Evolutionary conservation across 2,888 invertebrate species (phyloP), one percentile per base, ranked within the genome.

Genomic region (Idaea aversata): DNA sequence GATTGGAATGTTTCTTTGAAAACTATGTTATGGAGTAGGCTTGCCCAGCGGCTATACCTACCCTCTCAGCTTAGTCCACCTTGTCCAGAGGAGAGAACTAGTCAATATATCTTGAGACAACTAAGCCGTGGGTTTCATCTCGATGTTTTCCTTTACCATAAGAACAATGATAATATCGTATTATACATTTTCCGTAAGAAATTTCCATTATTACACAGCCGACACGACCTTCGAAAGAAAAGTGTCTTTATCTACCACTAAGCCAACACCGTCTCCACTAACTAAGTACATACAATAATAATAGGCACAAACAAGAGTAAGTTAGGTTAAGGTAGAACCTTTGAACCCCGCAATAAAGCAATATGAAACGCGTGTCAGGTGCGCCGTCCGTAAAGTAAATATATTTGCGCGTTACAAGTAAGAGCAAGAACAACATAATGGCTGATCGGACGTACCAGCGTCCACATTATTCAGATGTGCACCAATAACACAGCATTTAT

Each of bases 381-480:
- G 63, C 65, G 65, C 70, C 66, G 63, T 16, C 59, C 78, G 78
- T 79, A 76, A 85, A 84, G 86, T 87, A 89, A 87, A 88, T 88
- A 88, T 90, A 85, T 88, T 88, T 88, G 86, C 84, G 84, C 81
- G 81, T 85, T 81, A 84, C 84, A 84, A 82, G 83, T 77, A 84
- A 83, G 64, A 63, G 61, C 47, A 67, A 78, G 77, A 75, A 25
- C 25, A 25, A 25, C 25, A 25, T 25, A 25, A 25, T 77, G 77
- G 77, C 81, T 85, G 81, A 78, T 81, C 80, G 82, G 84, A 77
- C 75, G 65, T n/a, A n/a, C n/a, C n/a, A n/a, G n/a, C n/a, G n/a
- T n/a, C n/a, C n/a, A n/a, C n/a, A 89, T 88, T 91, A 91, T 91
- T 91, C 91, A 91, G 91, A 91, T 91, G 88, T 79, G 86, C 81